phyloP scores from a whole-genome alignment of 2,113 vertebrate species.

The Danionella cerebrum region DNA sequence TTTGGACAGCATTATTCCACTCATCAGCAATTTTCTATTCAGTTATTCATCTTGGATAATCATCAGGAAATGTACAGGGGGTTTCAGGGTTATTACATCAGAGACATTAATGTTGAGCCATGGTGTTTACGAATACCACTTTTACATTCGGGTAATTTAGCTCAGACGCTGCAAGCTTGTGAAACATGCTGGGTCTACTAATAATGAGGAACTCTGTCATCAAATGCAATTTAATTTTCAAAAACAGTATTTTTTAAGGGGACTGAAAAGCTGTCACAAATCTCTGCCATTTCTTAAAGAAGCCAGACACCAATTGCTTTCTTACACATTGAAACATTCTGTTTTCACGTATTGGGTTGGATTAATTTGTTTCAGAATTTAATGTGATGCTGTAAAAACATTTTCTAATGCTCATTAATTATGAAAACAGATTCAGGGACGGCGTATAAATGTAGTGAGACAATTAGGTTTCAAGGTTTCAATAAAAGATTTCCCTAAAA shows the following conservation, averaged over 20 bases:
- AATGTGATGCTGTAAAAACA: no score
- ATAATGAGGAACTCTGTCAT: background rate
- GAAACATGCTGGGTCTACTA: background rate
- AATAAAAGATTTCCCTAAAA: no score
- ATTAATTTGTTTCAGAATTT: no score
- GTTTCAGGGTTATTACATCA: background rate
- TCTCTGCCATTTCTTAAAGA: background rate
- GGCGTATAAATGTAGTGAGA: no score
- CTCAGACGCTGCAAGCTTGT: background rate
- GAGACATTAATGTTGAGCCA: background rate
- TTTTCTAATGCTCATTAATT: no score
- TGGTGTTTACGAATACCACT: background rate
- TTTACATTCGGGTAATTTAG: background rate
- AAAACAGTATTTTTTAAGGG: background rate
- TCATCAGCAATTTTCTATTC: background rate
- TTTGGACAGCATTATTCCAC: background rate
- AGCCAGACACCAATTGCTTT: background rate
- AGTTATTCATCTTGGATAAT: background rate
- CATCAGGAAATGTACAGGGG: background rate
- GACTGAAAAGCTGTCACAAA: background rate
- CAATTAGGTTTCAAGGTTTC: no score
- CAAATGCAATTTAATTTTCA: background rate
- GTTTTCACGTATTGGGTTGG: no score
- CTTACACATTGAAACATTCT: no score
- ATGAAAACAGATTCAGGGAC: no score